These are phyloP conservation scores for Etia nguti DNA, from an alignment of 2,113 vertebrate species.

Conservation along the genomic window DNA sequence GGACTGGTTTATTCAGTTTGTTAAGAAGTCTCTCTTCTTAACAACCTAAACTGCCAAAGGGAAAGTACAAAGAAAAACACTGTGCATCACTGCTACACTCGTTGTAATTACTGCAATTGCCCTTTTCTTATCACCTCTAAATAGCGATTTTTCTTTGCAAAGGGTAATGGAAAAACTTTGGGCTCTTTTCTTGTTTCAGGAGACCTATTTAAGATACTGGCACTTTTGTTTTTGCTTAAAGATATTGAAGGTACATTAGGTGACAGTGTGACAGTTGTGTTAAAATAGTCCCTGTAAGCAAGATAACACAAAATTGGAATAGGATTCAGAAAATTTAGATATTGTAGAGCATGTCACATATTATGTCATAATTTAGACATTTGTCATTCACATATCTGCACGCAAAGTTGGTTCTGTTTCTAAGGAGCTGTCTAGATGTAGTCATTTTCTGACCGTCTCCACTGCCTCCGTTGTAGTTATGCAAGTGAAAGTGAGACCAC, in stretches of 20 bases:
- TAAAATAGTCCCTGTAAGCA: constrained; percentile 14
- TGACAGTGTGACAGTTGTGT: constrained; percentile 22
- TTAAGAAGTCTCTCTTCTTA: neutral
- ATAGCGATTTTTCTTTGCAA: neutral
- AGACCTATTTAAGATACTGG: constrained; percentile 11
- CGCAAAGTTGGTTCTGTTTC: neutral
- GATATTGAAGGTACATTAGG: constrained; percentile 35
- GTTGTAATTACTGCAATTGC: constrained; percentile 4
- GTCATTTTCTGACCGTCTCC: neutral
- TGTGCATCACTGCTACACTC: neutral
- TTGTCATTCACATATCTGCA: neutral
- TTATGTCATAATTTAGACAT: neutral
- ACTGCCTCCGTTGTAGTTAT: neutral
- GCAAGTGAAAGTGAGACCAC: neutral
- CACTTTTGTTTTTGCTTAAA: constrained; percentile 21
- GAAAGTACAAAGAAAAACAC: neutral
- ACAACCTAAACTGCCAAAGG: neutral
- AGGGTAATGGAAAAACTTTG: constrained; percentile 16
- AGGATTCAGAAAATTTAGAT: neutral
- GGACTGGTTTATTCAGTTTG: neutral
- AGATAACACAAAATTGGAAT: constrained; percentile 19
- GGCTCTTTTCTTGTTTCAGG: constrained; percentile 7
- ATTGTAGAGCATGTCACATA: neutral
- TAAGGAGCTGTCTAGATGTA: neutral
- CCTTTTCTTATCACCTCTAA: neutral